phyloP scores from a whole-genome alignment of 2,113 vertebrate genomes.

The Capreolus pygargus region DNA sequence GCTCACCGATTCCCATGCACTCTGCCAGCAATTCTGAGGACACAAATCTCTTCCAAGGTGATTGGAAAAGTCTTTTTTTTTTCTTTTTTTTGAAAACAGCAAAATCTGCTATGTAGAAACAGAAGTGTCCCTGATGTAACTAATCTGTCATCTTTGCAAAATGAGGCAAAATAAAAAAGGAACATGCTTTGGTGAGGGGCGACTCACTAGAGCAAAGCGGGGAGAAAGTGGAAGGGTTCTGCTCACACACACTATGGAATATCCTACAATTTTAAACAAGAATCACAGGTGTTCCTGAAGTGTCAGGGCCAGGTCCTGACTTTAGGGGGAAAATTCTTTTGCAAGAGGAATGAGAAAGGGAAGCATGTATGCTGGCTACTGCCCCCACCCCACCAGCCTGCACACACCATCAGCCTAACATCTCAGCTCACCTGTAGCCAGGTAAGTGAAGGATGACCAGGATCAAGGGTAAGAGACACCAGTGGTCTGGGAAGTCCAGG shows the following conservation, averaged over 20 bases:
- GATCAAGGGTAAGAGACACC: background rate
- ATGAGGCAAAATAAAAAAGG: background rate
- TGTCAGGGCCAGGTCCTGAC: background rate
- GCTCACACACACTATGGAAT: background rate
- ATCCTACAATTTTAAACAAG: background rate
- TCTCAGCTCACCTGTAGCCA: background rate
- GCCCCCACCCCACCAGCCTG: no score
- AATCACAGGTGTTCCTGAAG: background rate
- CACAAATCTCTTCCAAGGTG: slow-evolving; percentile 13
- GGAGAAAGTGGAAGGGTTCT: background rate
- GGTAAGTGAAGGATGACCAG: background rate
- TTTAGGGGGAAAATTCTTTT: background rate
- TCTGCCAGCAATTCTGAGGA: background rate
- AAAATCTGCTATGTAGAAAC: slow-evolving; percentile 35
- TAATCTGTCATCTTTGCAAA: slow-evolving; percentile 28
- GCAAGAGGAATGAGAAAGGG: background rate
- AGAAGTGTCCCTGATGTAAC: background rate
- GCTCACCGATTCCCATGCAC: background rate
- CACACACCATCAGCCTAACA: background rate
- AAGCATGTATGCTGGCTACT: background rate
- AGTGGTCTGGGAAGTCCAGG: background rate
- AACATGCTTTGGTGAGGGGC: background rate
- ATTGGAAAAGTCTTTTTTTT: background rate
- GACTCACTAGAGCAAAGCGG: background rate
- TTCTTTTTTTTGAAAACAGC: background rate